These are phyloP conservation scores for Anastrepha ludens DNA, from an alignment of 1,140 invertebrate genomes.

Conservation along the genomic window DNA sequence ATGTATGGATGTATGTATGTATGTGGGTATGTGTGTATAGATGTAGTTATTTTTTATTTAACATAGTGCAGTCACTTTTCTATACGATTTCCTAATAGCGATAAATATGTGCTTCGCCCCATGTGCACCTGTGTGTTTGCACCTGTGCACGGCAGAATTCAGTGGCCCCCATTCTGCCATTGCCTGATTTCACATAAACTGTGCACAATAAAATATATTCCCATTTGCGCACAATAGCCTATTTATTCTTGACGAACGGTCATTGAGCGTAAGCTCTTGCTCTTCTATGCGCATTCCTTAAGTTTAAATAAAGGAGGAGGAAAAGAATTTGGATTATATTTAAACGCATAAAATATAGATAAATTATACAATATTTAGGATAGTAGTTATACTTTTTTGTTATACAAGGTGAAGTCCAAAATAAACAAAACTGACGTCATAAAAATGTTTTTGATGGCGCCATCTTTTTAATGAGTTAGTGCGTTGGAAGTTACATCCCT, in stretches of 20 bases:
- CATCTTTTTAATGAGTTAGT: too few relatives aligned
- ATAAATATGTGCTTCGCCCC: slow-evolving; percentile 8
- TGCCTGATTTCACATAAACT: neutral
- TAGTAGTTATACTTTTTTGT: too few relatives aligned
- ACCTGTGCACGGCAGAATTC: neutral
- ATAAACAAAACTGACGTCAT: too few relatives aligned
- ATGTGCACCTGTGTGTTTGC: slow-evolving; percentile 9
- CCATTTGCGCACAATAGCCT: neutral
- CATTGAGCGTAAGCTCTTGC: too few relatives aligned
- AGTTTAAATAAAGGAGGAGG: too few relatives aligned
- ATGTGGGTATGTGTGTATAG: neutral
- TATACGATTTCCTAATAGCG: slow-evolving; percentile 10
- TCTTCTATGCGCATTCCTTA: too few relatives aligned
- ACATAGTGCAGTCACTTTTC: neutral
- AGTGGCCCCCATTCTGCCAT: neutral
- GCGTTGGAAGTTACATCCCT: too few relatives aligned
- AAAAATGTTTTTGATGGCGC: too few relatives aligned
- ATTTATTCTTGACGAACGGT: neutral
- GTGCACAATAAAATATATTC: neutral
- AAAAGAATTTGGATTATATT: too few relatives aligned
- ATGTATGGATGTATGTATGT: neutral
- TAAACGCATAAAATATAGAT: too few relatives aligned
- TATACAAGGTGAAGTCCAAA: too few relatives aligned
- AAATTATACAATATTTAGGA: too few relatives aligned
- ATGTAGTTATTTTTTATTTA: neutral